phyloP scores from a whole-genome alignment of 2,888 invertebrate genomes.

The Hemistola chrysoprasaria region DNA sequence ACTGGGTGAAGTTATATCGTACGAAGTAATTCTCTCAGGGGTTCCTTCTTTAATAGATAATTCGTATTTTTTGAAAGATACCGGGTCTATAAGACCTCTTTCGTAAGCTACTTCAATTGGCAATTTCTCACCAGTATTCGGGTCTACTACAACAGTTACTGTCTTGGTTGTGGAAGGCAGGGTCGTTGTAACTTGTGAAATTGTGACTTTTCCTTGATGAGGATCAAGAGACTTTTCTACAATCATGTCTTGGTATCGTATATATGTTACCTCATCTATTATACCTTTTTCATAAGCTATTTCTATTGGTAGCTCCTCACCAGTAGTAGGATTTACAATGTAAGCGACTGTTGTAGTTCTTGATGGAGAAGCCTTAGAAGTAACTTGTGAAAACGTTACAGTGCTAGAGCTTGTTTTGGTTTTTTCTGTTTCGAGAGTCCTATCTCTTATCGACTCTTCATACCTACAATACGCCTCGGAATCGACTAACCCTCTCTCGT shows the following conservation, averaged over 20 bases:
- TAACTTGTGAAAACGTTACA: conserved; percentile 44
- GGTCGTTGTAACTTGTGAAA: conserved; percentile 56
- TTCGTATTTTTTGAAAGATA: conserved; percentile 76
- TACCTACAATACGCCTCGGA: conserved; percentile 76
- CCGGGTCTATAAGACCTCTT: conserved; percentile 55
- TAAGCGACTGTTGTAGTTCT: conserved; percentile 35
- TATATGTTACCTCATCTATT: conserved; percentile 39
- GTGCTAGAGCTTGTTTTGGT: conserved; percentile 36
- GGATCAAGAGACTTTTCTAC: conserved; percentile 16
- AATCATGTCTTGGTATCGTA: conserved; percentile 26
- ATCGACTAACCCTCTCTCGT: conserved; percentile 88
- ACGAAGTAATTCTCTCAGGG: conserved; percentile 37
- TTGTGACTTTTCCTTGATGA: conserved; percentile 26
- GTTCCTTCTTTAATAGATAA: conserved; percentile 53
- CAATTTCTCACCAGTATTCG: conserved; percentile 88
- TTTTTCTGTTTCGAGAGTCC: conserved; percentile 50
- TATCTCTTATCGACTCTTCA: conserved; percentile 69
- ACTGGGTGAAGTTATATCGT: conserved; percentile 29
- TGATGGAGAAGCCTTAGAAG: conserved; percentile 22
- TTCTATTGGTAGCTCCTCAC: conserved; percentile 88
- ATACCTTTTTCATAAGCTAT: conserved; percentile 87
- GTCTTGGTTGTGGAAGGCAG: conserved; percentile 47
- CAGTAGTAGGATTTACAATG: conserved; percentile 89
- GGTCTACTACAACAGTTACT: conserved; percentile 81
- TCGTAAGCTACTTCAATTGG: conserved; percentile 86